phyloP scores from a whole-genome alignment of 2,888 invertebrate genomes.

The Acanthoscelides obtectus region DNA sequence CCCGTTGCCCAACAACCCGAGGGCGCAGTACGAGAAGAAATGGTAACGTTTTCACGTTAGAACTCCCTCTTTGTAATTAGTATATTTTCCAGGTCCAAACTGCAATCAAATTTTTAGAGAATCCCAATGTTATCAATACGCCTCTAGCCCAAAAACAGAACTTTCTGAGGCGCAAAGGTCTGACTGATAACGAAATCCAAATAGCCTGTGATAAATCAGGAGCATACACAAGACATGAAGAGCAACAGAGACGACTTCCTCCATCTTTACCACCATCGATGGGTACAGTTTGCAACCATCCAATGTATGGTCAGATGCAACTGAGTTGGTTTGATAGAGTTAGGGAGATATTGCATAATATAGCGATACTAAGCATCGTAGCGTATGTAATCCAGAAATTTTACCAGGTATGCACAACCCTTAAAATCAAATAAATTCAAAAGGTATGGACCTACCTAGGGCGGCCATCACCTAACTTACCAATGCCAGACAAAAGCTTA shows the following conservation, averaged over 20 bases:
- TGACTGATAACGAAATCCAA: slow-evolving; percentile 70
- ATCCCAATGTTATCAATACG: slow-evolving; percentile 76
- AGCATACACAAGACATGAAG: slow-evolving; percentile 39
- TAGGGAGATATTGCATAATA: slow-evolving; percentile 65
- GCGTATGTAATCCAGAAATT: slow-evolving; percentile 75
- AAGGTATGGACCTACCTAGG: too few relatives aligned
- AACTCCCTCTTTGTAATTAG: background rate
- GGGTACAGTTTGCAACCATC: slow-evolving; percentile 15
- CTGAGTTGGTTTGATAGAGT: slow-evolving; percentile 51
- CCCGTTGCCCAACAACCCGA: background rate
- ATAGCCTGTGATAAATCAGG: slow-evolving; percentile 67
- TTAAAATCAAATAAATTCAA: too few relatives aligned
- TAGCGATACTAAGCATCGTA: slow-evolving; percentile 72
- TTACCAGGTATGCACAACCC: slow-evolving; percentile 63
- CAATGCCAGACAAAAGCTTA: too few relatives aligned
- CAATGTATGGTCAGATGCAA: slow-evolving; percentile 33
- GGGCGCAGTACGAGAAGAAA: slow-evolving; percentile 18
- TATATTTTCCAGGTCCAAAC: slow-evolving; percentile 65
- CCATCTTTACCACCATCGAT: slow-evolving; percentile 31
- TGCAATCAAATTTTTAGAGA: slow-evolving; percentile 80
- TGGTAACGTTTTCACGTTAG: slow-evolving; percentile 15
- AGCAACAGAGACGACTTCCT: slow-evolving; percentile 26
- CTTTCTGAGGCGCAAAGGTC: slow-evolving; percentile 72
- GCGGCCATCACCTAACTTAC: too few relatives aligned
- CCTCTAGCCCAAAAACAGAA: slow-evolving; percentile 73